Evolutionary conservation across 2,113 vertebrate species (phyloP).

Genomic region (Peromyscus maniculatus): DNA sequence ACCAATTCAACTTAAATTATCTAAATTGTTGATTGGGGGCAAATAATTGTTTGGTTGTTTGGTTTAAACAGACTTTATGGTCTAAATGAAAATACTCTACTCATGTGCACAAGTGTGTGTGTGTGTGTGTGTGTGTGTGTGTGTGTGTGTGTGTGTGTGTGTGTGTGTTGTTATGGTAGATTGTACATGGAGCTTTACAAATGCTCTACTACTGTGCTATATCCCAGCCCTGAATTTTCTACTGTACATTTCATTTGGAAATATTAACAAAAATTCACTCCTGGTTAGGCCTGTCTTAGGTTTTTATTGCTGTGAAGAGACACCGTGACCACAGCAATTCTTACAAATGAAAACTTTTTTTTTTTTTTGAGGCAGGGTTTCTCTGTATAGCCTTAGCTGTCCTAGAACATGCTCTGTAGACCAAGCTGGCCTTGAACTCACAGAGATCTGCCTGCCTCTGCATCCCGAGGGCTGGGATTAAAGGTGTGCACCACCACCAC

Average conservation of each 20-base stretch:
- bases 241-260: slow-evolving; percentile 15
- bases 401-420: too few species aligned
- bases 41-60: slow-evolving; percentile 33
- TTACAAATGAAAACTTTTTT: too few species aligned
- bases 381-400: too few species aligned
- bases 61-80: neutral
- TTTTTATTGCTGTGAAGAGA: neutral
- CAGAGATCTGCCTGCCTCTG: too few species aligned
- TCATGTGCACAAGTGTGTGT: neutral
- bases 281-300: neutral
- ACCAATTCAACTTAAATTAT: slow-evolving; percentile 9
- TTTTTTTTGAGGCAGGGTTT: too few species aligned
- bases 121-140: neutral
- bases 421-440: too few species aligned
- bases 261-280: slow-evolving; percentile 19
- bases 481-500: too few species aligned
- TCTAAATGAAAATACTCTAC: slow-evolving; percentile 54
- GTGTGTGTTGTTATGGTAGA: neutral
- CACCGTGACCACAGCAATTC: too few species aligned
- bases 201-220: neutral
- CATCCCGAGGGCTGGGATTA: too few species aligned
- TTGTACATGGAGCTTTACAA: neutral
- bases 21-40: slow-evolving; percentile 19
- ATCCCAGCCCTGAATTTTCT: neutral
- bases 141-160: neutral